A percentile compares a stretch with the other conserved stretches of the same genome.
Evolutionary conservation across 2,113 vertebrate species (phyloP).

Genomic region (Isurus oxyrinchus): DNA sequence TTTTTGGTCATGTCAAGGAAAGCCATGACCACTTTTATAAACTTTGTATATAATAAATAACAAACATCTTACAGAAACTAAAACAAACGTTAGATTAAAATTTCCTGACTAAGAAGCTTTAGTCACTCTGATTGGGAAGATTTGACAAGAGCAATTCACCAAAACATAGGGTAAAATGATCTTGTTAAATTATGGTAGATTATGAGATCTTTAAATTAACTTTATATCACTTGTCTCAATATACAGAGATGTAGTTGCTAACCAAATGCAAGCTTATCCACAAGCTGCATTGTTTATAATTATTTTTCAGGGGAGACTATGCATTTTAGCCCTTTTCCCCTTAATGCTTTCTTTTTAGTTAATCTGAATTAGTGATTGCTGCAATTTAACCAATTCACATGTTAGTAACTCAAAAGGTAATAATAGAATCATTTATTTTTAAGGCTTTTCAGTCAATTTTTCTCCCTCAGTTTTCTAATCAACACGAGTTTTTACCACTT

Average conservation of each 20-base stretch:
- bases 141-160: constrained; percentile 35
- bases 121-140: constrained; percentile 35
- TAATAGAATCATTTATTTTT: constrained; percentile 25
- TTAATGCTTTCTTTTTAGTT: constrained; percentile 9
- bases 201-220: constrained; percentile 6
- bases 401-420: constrained; percentile 12
- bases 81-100: constrained; percentile 33
- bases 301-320: not conserved
- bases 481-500: constrained; percentile 21
- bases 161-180: constrained; percentile 28
- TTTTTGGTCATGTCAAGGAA: not conserved
- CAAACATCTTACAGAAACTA: constrained; percentile 31
- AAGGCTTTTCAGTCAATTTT: not conserved
- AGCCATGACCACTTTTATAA: constrained; percentile 19
- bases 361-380: constrained; percentile 7
- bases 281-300: not conserved
- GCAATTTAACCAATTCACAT: constrained; percentile 16
- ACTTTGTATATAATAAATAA: constrained; percentile 33
- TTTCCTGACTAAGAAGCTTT: constrained; percentile 33
- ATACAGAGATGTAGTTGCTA: not conserved
- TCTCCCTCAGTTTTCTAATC: not conserved
- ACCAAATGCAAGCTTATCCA: not conserved
- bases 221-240: constrained; percentile 14
- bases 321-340: not conserved
- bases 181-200: constrained; percentile 32